phyloP scores from a whole-genome alignment of 2,113 vertebrate genomes.

The Atractosteus spatula region DNA sequence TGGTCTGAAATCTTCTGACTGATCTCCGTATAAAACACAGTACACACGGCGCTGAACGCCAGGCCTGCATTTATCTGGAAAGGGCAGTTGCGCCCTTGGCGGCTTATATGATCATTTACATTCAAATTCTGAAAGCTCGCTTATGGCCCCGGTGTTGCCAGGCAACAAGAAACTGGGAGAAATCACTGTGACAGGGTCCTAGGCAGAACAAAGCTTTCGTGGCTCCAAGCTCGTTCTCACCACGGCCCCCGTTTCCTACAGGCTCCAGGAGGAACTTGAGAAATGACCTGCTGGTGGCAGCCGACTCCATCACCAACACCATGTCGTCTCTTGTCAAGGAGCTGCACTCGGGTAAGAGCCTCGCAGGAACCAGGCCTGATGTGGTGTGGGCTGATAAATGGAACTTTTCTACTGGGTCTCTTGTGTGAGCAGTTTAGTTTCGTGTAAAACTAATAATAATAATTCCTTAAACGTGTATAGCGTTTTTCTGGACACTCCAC shows the following conservation, averaged over 20 bases:
- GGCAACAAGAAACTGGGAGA: conserved; percentile 4
- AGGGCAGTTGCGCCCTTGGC: neutral
- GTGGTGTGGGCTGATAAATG: too few relatives aligned
- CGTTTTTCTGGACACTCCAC: too few relatives aligned
- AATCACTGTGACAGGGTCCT: neutral
- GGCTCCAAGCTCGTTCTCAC: neutral
- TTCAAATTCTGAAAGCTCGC: neutral
- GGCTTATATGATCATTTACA: neutral
- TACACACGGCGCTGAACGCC: neutral
- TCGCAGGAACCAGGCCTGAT: neutral
- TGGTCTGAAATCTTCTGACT: too few relatives aligned
- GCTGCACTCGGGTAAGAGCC: conserved; percentile 87
- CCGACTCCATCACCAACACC: conserved; percentile 97
- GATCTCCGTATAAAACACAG: too few relatives aligned
- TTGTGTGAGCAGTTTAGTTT: too few relatives aligned
- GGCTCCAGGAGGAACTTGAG: conserved; percentile 93
- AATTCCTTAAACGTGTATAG: too few relatives aligned
- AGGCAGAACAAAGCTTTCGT: neutral
- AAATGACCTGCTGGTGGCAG: conserved; percentile 92
- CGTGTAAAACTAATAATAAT: too few relatives aligned
- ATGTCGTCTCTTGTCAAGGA: conserved; percentile 98
- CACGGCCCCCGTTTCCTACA: conserved; percentile 42
- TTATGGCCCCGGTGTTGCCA: conserved; percentile 10
- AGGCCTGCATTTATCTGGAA: neutral
- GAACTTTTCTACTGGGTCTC: too few relatives aligned